A percentile compares a stretch with the other conserved stretches of the same genome.
Evolutionary conservation across 2,113 vertebrate genomes (phyloP).

Genomic region (Barbus barbus): DNA sequence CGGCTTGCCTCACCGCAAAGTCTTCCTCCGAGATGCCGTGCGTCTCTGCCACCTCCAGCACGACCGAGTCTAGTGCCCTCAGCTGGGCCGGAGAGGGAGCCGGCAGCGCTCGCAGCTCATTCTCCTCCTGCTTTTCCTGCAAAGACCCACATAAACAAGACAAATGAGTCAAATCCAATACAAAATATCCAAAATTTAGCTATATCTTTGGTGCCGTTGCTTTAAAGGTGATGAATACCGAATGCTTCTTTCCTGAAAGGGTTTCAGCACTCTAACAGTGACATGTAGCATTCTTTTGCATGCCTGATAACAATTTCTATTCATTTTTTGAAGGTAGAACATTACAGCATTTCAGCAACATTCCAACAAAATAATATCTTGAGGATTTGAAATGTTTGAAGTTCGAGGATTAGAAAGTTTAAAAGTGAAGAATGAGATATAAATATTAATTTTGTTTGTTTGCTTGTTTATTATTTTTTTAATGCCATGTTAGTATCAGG

Average conservation of each 20-base stretch:
- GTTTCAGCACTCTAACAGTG: no score
- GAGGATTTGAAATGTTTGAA: no score
- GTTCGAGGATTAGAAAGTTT: no score
- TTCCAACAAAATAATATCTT: not conserved
- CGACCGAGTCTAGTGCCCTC: conserved; percentile 82
- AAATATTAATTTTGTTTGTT: no score
- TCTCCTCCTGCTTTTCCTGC: conserved; percentile 97
- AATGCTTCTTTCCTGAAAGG: not conserved
- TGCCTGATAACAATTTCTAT: not conserved
- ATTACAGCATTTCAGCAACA: not conserved
- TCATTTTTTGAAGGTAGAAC: not conserved
- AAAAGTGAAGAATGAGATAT: no score
- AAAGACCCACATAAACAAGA: not conserved
- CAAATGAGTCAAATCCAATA: not conserved
- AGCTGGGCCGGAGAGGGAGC: conserved; percentile 84
- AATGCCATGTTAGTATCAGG: no score
- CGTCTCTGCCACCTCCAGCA: conserved; percentile 80
- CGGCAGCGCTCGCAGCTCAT: conserved; percentile 88
- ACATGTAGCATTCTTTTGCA: no score
- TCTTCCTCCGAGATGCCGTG: conserved; percentile 93
- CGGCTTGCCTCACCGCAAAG: conserved; percentile 81
- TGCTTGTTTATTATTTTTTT: no score
- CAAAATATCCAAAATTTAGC: not conserved
- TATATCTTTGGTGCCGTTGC: not conserved
- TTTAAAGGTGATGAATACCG: not conserved